Base-by-base conservation (phyloP, 1,140 invertebrate genomes). In the Charaxes varanes region DNA sequence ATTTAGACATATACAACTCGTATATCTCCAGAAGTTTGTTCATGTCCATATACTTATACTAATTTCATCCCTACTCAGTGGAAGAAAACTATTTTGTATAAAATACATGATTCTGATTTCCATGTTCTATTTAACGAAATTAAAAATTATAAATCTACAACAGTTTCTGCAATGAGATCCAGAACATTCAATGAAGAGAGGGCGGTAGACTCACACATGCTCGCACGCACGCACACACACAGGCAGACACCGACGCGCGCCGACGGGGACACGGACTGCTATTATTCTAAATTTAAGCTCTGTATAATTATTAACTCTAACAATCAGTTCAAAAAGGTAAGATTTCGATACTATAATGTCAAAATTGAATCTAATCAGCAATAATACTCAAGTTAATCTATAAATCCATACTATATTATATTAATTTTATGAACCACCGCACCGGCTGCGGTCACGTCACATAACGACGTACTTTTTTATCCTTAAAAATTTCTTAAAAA, bases 311-410 rank as follows among this genome's bases (percentile, higher is more conserved):
- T 56, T 63, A 65, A 53, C 27, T 66, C 48, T 69, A 65, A 64
- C 26, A 53, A 62, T 68, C 64, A 70, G 62, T 77, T 66, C 50
- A 56, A 70, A 52, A 68, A 66, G 69, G 61, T 66, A 53, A 62
- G 56, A 66, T 64, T 68, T 62, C 42, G 47, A 67, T 56, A 63
- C 47, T 63, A 67, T 48, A 50, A 59, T 62, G 58, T 74, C 69
- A 74, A 69, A 64, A 72, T 71, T 66, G 67, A 71, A 68, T 79
- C 74, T 77, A 79, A 67, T 72, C 60, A 53, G 72, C 71, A 82
- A 82, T 82, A 82, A 82, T 82, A 82, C 78, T 82, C 78, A 71
- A 65, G 67, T 65, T 70, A 77, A 74, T 76, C 78, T 78, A 78
- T 76, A 54, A 65, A 73, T 79, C 55, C 73, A 74, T 78, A 76